Evolutionary conservation across 92 coral and sea anemone species (phyloP).

Genomic region (Umimayanthus chanpuru): DNA sequence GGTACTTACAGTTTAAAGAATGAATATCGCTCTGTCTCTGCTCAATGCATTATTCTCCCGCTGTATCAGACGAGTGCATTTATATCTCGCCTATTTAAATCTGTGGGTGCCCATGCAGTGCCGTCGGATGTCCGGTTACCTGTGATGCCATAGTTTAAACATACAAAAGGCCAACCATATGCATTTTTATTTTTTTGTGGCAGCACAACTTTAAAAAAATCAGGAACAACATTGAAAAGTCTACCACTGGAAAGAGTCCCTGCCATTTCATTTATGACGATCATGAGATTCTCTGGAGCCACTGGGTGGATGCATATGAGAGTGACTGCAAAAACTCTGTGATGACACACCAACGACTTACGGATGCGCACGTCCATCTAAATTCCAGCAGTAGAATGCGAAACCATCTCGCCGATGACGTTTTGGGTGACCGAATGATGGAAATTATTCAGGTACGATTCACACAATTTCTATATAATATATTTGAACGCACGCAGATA

Average conservation of each 20-base stretch:
- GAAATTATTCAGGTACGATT: slow-evolving; percentile 41
- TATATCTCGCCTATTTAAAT: no score
- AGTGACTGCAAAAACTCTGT: slow-evolving; percentile 32
- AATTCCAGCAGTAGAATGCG: slow-evolving; percentile 46
- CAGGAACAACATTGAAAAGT: slow-evolving; percentile 46
- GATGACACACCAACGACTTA: slow-evolving; percentile 34
- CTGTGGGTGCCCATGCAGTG: no score
- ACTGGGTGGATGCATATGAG: slow-evolving; percentile 45
- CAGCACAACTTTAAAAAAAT: slow-evolving; percentile 55
- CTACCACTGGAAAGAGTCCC: slow-evolving; percentile 47
- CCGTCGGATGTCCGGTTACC: no score
- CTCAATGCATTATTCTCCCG: no score
- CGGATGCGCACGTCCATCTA: slow-evolving; percentile 42
- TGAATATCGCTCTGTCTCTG: no score
- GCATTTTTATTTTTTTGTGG: not conserved
- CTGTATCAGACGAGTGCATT: no score
- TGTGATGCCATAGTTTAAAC: no score
- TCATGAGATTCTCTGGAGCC: slow-evolving; percentile 43
- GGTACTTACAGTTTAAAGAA: no score
- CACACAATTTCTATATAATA: no score
- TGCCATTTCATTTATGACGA: slow-evolving; percentile 42
- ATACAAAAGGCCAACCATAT: no score
- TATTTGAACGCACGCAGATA: no score
- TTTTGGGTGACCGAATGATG: slow-evolving; percentile 42
- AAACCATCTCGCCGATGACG: slow-evolving; percentile 48